Base-by-base conservation (phyloP, 1,140 invertebrate genomes). In the Atopsyche davidsoni region DNA sequence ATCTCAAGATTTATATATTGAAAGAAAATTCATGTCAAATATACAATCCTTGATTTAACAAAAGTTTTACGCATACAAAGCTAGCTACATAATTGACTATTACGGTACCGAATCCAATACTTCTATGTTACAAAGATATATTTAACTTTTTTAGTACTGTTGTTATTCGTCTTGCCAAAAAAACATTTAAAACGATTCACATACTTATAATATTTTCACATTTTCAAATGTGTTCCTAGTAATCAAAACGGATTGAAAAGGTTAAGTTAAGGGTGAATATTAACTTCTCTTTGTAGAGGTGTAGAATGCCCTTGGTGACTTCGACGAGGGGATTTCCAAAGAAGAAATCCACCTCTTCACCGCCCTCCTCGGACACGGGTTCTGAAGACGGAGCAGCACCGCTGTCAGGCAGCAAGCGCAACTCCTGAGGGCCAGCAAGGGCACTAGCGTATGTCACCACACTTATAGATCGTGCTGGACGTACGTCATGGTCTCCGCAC, bases 291-390 rank as follows among this genome's bases (percentile, higher is more conserved):
- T 96, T 96, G 66, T 94, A 97, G 1, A 98, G 73, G 79, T 98
- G 95, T 17, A 99, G 73, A 38, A 98, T 87, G 36, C 96, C 96
- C 69, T 94, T 95, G 0, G 92, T 96, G 22, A 93, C 83, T 77
- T 99, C 96, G 4, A 97, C 92, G 64, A 89, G 86, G 7, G 95
- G 95, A 79, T 98, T 99, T 2, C 96, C 96, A 63, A 86, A 96
- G 53, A 91, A 88, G 72, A 97, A 98, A 43, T 76, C 80, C n/a
- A 89, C 85, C 59, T 85, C 81, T 46, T 79, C 75, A 2, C 19
- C 11, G 2, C 40, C 40, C 10, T 25, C 40, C 6, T 35, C 62
- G 60, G 6, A 59, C 47, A 24, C 62, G 63, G 35, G 41, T 53
- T 24, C 52, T 28, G 43, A 66, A 59, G 11, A 59, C 57, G 4